Conservation (phyloP, 1,140 invertebrate species). For the Lepidotrigona ventralis region DNA sequence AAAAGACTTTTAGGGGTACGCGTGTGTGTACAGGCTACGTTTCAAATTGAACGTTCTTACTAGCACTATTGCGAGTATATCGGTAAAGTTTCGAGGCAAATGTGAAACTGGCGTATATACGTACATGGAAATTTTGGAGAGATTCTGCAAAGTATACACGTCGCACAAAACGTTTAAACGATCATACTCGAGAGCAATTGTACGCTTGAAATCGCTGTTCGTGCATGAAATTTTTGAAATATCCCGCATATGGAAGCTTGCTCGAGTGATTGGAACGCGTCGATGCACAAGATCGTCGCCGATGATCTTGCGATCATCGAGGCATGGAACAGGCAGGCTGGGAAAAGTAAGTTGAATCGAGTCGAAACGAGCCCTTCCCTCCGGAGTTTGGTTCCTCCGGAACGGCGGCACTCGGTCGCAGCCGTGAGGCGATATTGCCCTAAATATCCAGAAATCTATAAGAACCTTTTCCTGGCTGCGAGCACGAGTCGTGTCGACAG, state of each 20-base stretch:
- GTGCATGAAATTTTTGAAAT: background rate
- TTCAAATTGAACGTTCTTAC: too few species aligned
- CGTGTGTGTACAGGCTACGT: too few species aligned
- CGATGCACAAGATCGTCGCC: background rate
- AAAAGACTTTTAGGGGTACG: too few species aligned
- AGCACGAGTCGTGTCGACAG: background rate
- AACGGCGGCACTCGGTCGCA: too few species aligned
- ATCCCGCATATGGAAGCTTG: background rate
- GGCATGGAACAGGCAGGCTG: background rate
- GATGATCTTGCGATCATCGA: background rate
- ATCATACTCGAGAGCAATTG: too few species aligned
- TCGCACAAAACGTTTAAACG: too few species aligned
- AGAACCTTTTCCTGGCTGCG: background rate
- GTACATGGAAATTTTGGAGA: too few species aligned
- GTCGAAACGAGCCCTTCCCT: background rate
- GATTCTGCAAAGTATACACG: too few species aligned
- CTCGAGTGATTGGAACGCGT: background rate
- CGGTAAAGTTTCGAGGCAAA: too few species aligned
- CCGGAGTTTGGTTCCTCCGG: background rate
- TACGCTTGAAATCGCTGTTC: too few species aligned
- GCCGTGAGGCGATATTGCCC: slow-evolving; percentile 14
- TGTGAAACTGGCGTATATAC: too few species aligned
- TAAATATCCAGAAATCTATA: slow-evolving; percentile 36
- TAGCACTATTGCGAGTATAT: too few species aligned
- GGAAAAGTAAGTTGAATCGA: background rate